Base-by-base conservation (phyloP, 2,113 vertebrate genomes). In the Stegostoma tigrinum region DNA sequence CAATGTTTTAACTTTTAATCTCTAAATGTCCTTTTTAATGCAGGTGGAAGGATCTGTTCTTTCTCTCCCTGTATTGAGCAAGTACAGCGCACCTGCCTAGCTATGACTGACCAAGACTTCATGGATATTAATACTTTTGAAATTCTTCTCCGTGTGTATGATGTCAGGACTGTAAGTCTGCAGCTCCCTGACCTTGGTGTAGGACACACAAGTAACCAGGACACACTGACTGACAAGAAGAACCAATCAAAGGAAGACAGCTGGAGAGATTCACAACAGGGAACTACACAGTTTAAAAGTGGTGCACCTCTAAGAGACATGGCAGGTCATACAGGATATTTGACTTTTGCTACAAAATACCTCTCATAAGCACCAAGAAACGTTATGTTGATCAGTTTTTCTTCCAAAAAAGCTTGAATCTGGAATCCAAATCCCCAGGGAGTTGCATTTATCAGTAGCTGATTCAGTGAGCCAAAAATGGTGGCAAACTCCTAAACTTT, bases 41-140 rank as follows among this genome's bases (percentile, higher is more conserved):
- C 97, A 99, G 99, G 99, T 67, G 99, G 99, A 2, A 98, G 98
- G 86, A 96, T 99, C 96, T 99, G 99, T 86, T 99, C 99, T 72
- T 99, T 99, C 97, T 99, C 99, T 0, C 99, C 99, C 0, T 99
- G 99, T 96, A 99, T 99, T 0, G 99, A 99, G 97, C 99, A 99
- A 97, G 99, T 99, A 2, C 99, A 99, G 96, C 97, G 97, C 97
- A 99, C 99, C 0, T 99, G 99, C 94, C 97, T 98, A 95, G 98
- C 97, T 0, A 97, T 99, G 97, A 96, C 96, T 0, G 97, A 98
- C 48, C 96, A 96, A 0, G 98, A 98, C 45, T 99, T 99, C 95
- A 96, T 98, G 23, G 99, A 99, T 97, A 97, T 99, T 97, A 98
- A 97, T 97, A 99, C 99, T 15, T n/a, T 99, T 96, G 99, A 99